Evolutionary conservation across 2,113 vertebrate genomes (phyloP).

Genomic region (Rana temporaria): DNA sequence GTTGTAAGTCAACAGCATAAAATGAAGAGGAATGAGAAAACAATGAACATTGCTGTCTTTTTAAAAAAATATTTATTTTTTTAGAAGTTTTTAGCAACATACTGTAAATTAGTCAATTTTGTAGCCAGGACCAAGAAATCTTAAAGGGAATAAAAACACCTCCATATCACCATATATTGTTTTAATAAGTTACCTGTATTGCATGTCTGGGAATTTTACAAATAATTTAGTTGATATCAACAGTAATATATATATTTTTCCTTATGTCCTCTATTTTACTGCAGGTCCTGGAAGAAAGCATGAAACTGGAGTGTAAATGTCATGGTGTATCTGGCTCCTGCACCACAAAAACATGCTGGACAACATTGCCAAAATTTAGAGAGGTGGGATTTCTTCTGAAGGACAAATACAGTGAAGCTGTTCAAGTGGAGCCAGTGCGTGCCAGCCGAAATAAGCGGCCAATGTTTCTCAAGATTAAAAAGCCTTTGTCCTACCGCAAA

Average conservation of each 20-base stretch:
- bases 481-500: constrained; percentile 92
- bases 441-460: constrained; percentile 94
- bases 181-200: too few species aligned
- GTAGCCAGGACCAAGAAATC: too few species aligned
- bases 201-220: too few species aligned
- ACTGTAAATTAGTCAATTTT: too few species aligned
- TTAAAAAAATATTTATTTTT: too few species aligned
- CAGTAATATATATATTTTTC: not conserved
- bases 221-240: too few species aligned
- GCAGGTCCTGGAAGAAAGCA: constrained; percentile 91
- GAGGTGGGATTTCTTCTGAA: constrained; percentile 96
- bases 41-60: too few species aligned
- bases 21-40: too few species aligned
- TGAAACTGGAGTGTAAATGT: constrained; percentile 94
- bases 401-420: constrained; percentile 92
- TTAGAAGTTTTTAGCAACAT: too few species aligned
- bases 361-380: constrained; percentile 94
- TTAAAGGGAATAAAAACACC: too few species aligned
- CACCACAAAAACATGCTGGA: constrained; percentile 98
- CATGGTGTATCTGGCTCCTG: constrained; percentile 95
- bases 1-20: too few species aligned
- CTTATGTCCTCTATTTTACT: not conserved
- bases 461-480: constrained; percentile 96
- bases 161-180: too few species aligned
- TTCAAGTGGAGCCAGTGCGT: constrained; percentile 92